Percentiles rank a stretch among this genome's conserved stretches.
These are phyloP conservation scores for Gryllus bimaculatus DNA, from an alignment of 1,140 invertebrate genomes.

Conservation along the genomic window DNA sequence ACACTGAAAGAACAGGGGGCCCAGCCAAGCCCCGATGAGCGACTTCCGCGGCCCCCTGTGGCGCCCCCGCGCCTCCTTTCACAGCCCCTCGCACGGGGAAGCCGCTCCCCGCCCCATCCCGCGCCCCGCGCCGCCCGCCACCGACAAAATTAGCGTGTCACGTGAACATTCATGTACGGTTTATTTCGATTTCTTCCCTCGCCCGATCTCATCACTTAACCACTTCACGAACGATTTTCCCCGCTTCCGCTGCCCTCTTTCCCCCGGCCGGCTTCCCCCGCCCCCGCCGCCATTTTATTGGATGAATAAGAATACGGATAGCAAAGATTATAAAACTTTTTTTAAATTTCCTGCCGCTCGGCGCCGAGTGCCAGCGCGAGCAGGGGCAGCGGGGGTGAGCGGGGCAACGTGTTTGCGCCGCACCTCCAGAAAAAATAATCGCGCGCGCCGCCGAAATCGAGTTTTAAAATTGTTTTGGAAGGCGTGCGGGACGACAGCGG, in stretches of 20 bases:
- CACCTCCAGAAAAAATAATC: neutral
- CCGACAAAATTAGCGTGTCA: neutral
- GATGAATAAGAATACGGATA: neutral
- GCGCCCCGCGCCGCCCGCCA: too few relatives aligned
- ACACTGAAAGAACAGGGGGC: too few relatives aligned
- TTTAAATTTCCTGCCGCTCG: neutral
- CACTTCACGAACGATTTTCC: neutral
- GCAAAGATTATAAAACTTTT: constrained; percentile 6
- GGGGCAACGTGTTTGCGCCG: neutral
- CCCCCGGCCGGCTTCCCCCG: neutral
- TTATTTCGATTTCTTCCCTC: constrained; percentile 4
- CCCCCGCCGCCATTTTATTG: neutral
- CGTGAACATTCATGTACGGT: neutral
- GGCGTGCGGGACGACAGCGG: too few relatives aligned
- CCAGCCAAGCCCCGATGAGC: too few relatives aligned
- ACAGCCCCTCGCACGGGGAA: too few relatives aligned
- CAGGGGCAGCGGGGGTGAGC: neutral
- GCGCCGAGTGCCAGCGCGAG: neutral
- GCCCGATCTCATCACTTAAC: constrained; percentile 3
- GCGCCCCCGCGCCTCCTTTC: too few relatives aligned
- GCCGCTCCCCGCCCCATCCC: too few relatives aligned
- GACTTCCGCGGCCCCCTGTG: neutral
- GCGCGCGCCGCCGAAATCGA: neutral
- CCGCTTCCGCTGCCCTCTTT: too few relatives aligned
- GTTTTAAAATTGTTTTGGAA: neutral